Evolutionary conservation across 92 coral and sea anemone genomes (phyloP).

Genomic region (Porites rus): DNA sequence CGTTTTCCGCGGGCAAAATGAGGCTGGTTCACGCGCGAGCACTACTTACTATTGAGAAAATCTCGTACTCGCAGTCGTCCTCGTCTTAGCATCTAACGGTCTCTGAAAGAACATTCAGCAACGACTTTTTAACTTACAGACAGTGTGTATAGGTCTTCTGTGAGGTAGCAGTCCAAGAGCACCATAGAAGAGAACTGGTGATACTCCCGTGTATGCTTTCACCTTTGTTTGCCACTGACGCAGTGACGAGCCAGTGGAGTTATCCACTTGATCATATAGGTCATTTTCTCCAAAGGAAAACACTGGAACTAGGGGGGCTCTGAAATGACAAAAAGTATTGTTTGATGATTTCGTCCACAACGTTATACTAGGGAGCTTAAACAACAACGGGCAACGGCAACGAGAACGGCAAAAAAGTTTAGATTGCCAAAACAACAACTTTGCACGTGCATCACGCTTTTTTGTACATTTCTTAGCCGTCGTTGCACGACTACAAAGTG

Average conservation of each 20-base stretch:
- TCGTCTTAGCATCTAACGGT: no score
- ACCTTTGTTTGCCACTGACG: conserved; percentile 90
- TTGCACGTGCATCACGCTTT: no score
- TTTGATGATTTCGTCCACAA: no score
- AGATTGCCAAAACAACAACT: no score
- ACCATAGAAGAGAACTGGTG: conserved; percentile 92
- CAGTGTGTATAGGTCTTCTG: conserved; percentile 84
- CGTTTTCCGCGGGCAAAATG: no score
- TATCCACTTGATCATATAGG: conserved; percentile 85
- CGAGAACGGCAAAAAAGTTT: no score
- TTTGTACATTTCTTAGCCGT: no score
- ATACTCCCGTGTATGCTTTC: conserved; percentile 89
- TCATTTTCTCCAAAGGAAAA: conserved; percentile 96
- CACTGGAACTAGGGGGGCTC: conserved; percentile 92
- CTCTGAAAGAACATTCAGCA: neutral
- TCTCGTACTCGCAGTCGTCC: neutral
- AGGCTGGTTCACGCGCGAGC: no score
- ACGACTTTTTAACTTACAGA: conserved; percentile 69
- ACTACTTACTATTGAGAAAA: neutral
- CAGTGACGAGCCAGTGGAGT: conserved; percentile 84
- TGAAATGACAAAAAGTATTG: neutral
- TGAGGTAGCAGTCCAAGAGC: conserved; percentile 88
- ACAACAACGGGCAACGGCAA: no score
- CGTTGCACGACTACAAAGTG: no score
- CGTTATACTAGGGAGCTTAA: no score